Evolutionary conservation across 1,140 invertebrate species (phyloP), one percentile per base, ranked within the genome.

Genomic region (Tetramorium simillimum): DNA sequence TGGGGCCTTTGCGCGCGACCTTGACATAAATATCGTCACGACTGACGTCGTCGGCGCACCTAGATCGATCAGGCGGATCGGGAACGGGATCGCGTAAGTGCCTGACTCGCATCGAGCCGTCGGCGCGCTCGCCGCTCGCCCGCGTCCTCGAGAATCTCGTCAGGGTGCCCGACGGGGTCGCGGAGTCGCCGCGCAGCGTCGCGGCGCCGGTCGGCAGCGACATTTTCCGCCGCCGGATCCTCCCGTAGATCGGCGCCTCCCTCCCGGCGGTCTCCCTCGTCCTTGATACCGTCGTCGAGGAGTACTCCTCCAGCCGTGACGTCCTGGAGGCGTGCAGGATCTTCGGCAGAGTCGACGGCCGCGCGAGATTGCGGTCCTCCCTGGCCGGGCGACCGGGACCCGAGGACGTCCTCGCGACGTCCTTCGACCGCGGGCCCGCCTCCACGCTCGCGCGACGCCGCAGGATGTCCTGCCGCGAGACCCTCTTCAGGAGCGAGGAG

Each of bases 391-490:
- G 87, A 69, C 75, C 33, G 33, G 60, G 5, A 53, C 53, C 33
- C 40, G 82, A 65, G 10, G 76, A 58, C 80, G 43, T 65, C n/a
- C 51, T 60, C 49, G 49, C 2, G 6, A 53, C 70, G 63, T 87
- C 72, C 63, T 67, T 90, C 70, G 37, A 18, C 81, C 88, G 89
- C 65, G 86, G 69, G 63, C 58, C 85, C 9, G 37, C 86, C 86
- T 93, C 92, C n/a, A 92, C 65, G 78, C 91, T 94, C 0, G 92
- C 92, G 21, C 92, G 84, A 43, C 94, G 90, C 14, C 92, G 92
- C 1, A 95, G 53, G 33, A 95, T 95, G 21, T 95, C 93, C 63
- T 94, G 94, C 1, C 95, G 85, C 0, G 95, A 95, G 63, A 95
- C 84, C 21, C 85, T 89, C 40, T 80, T 89, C 70, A 84, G 37